Conservation (phyloP, 2,797 vertebrate genomes). For the Neostethus bicornis region DNA sequence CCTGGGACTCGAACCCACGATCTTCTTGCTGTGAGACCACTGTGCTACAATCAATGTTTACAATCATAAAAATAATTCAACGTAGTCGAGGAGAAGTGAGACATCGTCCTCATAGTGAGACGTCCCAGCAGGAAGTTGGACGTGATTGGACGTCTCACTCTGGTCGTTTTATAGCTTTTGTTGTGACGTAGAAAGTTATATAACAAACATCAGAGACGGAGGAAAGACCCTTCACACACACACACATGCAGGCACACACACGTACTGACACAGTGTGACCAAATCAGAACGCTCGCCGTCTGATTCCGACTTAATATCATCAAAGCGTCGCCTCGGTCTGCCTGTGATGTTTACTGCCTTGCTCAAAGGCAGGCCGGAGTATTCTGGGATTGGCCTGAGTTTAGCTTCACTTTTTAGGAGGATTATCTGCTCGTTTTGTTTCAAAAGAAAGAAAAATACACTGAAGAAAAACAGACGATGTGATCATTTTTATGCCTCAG, state of each 20-base stretch:
- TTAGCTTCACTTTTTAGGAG: neutral
- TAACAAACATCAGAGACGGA: conserved; percentile 24
- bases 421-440: conserved; percentile 18
- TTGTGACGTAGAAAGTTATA: conserved; percentile 31
- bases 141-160: too few species aligned
- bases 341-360: neutral
- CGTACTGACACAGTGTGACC: conserved; percentile 29
- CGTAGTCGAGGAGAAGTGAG: too few species aligned
- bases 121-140: too few species aligned
- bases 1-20: too few species aligned
- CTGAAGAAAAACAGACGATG: neutral
- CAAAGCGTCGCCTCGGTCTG: conserved; percentile 31
- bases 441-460: conserved; percentile 2
- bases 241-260: too few species aligned
- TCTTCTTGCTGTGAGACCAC: too few species aligned
- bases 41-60: too few species aligned
- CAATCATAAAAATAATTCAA: too few species aligned
- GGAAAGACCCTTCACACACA: conserved; percentile 22
- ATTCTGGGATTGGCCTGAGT: too few species aligned
- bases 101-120: too few species aligned
- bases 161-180: too few species aligned
- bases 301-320: conserved; percentile 33
- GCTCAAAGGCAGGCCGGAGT: conserved; percentile 22
- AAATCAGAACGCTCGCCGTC: conserved; percentile 26
- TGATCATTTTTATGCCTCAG: too few species aligned